These are phyloP conservation scores for Acrobasis consociella DNA, from an alignment of 2,888 invertebrate species.

Conservation along the genomic window DNA sequence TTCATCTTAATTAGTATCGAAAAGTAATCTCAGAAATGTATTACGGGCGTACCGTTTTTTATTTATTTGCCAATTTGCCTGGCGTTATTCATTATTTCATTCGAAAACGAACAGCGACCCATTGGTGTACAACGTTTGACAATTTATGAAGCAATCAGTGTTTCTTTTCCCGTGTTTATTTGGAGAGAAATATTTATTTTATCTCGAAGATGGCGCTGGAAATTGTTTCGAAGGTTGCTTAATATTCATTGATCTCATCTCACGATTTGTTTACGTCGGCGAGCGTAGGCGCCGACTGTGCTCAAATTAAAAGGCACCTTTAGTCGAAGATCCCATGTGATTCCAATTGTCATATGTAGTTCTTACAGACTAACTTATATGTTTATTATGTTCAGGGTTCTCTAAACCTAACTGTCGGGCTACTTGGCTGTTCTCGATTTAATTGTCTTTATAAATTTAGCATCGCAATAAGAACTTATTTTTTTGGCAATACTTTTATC, in stretches of 20 bases:
- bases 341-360: not conserved
- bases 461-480: too few relatives aligned
- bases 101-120: constrained; percentile 54
- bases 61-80: constrained; percentile 67
- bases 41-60: constrained; percentile 50
- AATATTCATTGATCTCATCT: constrained; percentile 77
- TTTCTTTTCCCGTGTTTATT: constrained; percentile 68
- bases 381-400: too few relatives aligned
- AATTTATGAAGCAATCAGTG: constrained; percentile 79
- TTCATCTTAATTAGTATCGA: constrained; percentile 59
- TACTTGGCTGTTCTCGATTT: too few relatives aligned
- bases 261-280: constrained; percentile 73
- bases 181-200: constrained; percentile 70
- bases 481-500: too few relatives aligned
- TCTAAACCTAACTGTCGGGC: too few relatives aligned
- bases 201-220: constrained; percentile 62
- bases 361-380: too few relatives aligned
- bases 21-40: constrained; percentile 48
- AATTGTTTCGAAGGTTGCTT: constrained; percentile 73
- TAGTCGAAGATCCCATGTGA: constrained; percentile 13
- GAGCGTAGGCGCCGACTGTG: constrained; percentile 61
- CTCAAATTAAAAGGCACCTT: constrained; percentile 61
- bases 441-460: too few relatives aligned
- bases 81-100: constrained; percentile 62
- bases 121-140: constrained; percentile 63